Evolutionary conservation across 2,888 invertebrate species (phyloP).

Genomic region (Argyra leucocephala): DNA sequence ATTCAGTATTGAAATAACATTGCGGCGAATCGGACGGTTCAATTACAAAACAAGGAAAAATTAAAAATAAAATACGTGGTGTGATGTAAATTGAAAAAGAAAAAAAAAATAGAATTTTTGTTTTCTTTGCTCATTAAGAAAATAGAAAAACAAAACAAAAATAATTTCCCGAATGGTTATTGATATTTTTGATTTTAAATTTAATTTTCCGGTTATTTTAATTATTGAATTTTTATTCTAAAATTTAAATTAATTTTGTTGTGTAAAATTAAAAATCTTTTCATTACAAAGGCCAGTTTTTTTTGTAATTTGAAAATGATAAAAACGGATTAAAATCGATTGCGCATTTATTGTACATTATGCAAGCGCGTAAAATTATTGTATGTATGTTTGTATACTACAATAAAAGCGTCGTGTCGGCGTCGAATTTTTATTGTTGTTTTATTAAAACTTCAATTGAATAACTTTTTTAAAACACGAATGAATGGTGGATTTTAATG

Average conservation of each 20-base stretch:
- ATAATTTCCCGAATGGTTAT: too few relatives aligned
- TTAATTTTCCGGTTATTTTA: neutral
- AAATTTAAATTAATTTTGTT: neutral
- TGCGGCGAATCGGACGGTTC: neutral
- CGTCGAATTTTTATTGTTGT: neutral
- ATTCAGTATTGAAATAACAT: neutral
- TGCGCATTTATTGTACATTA: neutral
- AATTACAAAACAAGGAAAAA: too few relatives aligned
- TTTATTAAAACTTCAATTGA: too few relatives aligned
- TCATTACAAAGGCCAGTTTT: neutral
- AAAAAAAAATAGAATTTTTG: neutral
- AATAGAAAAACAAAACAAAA: too few relatives aligned
- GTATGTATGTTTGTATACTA: neutral
- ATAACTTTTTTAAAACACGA: too few relatives aligned
- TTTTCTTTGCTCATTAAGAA: too few relatives aligned
- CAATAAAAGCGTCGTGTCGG: neutral
- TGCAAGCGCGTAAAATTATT: neutral
- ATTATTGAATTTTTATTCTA: too few relatives aligned
- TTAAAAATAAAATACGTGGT: too few relatives aligned
- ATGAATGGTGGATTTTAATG: too few relatives aligned
- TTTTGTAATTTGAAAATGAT: slow-evolving; percentile 1
- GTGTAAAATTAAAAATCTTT: neutral
- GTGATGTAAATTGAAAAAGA: too few relatives aligned
- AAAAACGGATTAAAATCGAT: neutral
- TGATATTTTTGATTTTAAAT: neutral